phyloP scores from a whole-genome alignment of 2,113 vertebrate genomes.

The Morone chrysops region DNA sequence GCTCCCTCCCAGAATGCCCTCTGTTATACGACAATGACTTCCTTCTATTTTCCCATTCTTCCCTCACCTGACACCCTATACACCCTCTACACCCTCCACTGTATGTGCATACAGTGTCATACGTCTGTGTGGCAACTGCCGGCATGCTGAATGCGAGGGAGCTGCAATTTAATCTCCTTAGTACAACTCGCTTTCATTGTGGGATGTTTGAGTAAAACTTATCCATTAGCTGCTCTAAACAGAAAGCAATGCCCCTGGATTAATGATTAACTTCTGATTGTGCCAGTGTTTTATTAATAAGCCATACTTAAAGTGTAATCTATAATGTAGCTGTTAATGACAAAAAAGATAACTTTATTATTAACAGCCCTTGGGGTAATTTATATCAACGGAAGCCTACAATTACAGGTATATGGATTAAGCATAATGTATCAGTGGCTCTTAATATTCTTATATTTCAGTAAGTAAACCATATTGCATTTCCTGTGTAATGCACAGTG shows the following conservation, averaged over 20 bases:
- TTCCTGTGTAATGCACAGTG: background rate
- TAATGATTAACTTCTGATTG: constrained; percentile 22
- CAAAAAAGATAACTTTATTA: background rate
- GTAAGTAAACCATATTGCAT: background rate
- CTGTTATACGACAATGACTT: constrained; percentile 12
- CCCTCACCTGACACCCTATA: background rate
- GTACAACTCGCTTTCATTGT: constrained; percentile 49
- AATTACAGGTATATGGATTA: background rate
- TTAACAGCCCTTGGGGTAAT: background rate
- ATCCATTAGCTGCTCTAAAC: constrained; percentile 27
- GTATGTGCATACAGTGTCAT: background rate
- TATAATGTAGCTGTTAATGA: constrained; percentile 36
- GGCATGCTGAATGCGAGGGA: constrained; percentile 11
- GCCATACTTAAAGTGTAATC: constrained; percentile 4
- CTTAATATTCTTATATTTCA: background rate
- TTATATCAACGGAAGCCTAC: background rate
- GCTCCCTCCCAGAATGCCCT: constrained; percentile 15
- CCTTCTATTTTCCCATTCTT: constrained; percentile 27
- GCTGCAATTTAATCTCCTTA: constrained; percentile 52
- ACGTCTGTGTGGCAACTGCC: constrained; percentile 2
- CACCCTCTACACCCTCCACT: background rate
- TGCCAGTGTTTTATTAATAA: background rate
- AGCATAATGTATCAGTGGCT: background rate
- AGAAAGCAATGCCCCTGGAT: constrained; percentile 26
- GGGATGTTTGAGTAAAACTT: constrained; percentile 28